Evolutionary conservation across 2,888 invertebrate genomes (phyloP), one percentile per base, ranked within the genome.

Genomic region (Nycteola revayana): DNA sequence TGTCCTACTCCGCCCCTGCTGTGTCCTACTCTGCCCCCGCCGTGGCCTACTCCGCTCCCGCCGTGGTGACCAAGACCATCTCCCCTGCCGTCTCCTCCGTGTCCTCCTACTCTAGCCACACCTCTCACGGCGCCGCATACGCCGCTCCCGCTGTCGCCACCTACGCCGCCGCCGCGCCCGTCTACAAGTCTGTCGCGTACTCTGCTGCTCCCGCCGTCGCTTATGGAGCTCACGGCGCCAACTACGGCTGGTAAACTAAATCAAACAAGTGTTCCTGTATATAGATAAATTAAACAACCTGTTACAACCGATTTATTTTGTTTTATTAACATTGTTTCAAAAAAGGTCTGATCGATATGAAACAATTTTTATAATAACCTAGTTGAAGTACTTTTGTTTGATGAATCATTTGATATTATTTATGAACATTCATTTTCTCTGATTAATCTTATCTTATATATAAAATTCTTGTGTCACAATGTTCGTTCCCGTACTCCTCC

Each of bases 201-300:
- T 86, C 87, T 10, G 90, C 92, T 23, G 91, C 91, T 25, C 90
- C 91, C 29, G 88, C 89, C 36, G 92, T 91, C 53, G 80, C 90
- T 47, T 93, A 93, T 84, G 83, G 90, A 39, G 91, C 92, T 32
- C 84, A 91, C 31, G 93, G 82, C 38, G 73, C 74, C 36, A 74
- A 66, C 64, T 84, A 84, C 60, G 84, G 81, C 36, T 84, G 84
- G 84, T 84, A 71, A 78, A 56, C 75, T 71, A 71, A 67, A 73
- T 70, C 66, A 41, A 46, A 9, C 9, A 2, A 47, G 37, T 50
- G 34, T 49, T 48, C 42, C 51, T 77, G 68, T 75, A 69, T 68
- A 75, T 77, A 78, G 53, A 67, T 47, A 35, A 66, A 62, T 60
- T 54, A 69, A 68, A 74, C 53, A 66, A 66, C 42, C 54, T 57